A percentile compares a stretch with the other conserved stretches of the same genome.
Evolutionary conservation across 2,113 vertebrate genomes (phyloP).

Genomic region (Tupaia chinensis): DNA sequence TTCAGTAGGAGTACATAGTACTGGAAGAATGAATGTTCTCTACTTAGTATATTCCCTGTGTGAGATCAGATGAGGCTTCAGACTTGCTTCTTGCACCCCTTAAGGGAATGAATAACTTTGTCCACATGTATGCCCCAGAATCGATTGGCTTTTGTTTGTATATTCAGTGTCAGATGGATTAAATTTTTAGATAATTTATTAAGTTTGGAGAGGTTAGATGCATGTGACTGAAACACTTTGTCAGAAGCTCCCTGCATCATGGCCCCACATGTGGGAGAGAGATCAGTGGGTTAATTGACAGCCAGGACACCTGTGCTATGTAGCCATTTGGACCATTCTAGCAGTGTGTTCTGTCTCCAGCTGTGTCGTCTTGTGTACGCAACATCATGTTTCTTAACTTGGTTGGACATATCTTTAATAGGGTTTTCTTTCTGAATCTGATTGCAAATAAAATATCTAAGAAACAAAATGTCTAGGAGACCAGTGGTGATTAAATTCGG

Average conservation of each 20-base stretch:
- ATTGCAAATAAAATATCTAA: no score
- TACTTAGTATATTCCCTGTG: fast-evolving
- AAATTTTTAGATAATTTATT: not conserved
- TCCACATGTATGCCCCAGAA: fast-evolving
- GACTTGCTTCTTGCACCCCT: not conserved
- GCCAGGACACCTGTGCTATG: fast-evolving
- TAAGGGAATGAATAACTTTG: no score
- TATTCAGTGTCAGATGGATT: not conserved
- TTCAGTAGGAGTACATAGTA: fast-evolving
- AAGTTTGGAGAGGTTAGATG: not conserved
- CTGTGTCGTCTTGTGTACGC: not conserved
- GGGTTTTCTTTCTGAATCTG: not conserved
- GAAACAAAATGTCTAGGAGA: no score
- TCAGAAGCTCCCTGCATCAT: not conserved
- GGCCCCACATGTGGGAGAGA: fast-evolving
- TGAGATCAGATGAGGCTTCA: not conserved
- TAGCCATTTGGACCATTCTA: fast-evolving
- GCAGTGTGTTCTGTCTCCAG: fast-evolving
- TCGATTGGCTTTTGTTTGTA: not conserved
- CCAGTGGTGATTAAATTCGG: not conserved
- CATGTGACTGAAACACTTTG: not conserved
- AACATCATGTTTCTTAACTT: not conserved
- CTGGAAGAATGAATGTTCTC: fast-evolving
- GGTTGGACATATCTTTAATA: not conserved
- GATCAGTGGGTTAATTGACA: fast-evolving